Evolutionary conservation across 1,140 invertebrate species (phyloP).

Genomic region (Asbolus verrucosus): DNA sequence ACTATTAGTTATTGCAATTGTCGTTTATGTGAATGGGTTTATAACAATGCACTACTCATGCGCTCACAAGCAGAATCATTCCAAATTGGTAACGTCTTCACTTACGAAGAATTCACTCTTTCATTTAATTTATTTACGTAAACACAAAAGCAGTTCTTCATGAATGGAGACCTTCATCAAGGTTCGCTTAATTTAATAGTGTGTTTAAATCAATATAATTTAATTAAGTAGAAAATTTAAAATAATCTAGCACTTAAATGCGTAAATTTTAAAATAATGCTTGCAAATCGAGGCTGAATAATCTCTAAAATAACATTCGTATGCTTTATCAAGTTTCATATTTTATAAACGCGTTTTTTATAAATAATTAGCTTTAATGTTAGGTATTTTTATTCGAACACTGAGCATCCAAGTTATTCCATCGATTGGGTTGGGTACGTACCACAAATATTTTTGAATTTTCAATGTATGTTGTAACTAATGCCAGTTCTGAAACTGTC

Average conservation of each 20-base stretch:
- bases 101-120: conserved; percentile 28
- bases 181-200: background rate
- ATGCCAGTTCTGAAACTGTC: background rate
- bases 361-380: conserved; percentile 1
- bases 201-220: conserved; percentile 44
- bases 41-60: conserved; percentile 49
- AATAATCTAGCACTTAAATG: conserved; percentile 31
- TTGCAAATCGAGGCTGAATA: conserved; percentile 1
- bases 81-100: conserved; percentile 23
- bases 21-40: conserved; percentile 46
- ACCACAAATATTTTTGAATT: conserved; percentile 26
- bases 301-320: background rate
- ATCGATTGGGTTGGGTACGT: background rate
- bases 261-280: too few relatives aligned
- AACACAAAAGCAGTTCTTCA: conserved; percentile 15
- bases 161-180: conserved; percentile 12
- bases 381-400: conserved; percentile 7
- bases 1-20: conserved; percentile 56
- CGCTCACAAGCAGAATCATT: conserved; percentile 47
- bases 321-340: too few relatives aligned
- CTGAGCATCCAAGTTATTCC: background rate
- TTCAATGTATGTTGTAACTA: background rate
- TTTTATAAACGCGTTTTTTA: too few relatives aligned
- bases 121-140: background rate
- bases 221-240: conserved; percentile 42